Evolutionary conservation across 2,113 vertebrate genomes (phyloP).

Genomic region (Triplophysa siluroides): DNA sequence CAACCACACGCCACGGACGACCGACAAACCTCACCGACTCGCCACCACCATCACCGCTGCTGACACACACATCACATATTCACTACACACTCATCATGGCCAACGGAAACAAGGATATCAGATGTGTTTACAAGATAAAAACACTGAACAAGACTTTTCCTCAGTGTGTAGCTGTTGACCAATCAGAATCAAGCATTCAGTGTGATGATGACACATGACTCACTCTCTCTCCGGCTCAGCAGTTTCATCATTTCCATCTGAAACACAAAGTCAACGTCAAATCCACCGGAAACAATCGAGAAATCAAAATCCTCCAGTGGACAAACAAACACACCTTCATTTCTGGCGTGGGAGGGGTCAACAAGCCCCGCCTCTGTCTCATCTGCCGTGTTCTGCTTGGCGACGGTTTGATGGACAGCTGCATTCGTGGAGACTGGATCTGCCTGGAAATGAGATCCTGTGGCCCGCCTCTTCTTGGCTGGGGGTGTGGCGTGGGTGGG

Average conservation of each 20-base stretch:
- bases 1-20: constrained; percentile 91
- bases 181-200: not conserved
- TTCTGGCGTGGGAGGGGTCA: not conserved
- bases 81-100: not conserved
- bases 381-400: not conserved
- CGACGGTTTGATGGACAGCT: not conserved
- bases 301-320: no score
- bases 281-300: not conserved
- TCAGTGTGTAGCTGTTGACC: not conserved
- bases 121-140: no score
- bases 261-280: not conserved
- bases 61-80: constrained; percentile 9
- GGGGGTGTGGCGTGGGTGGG: not conserved
- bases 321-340: constrained; percentile 2
- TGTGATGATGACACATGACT: not conserved
- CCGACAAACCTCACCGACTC: constrained; percentile 76
- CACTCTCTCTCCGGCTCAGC: constrained; percentile 19
- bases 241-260: constrained; percentile 17
- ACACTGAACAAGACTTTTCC: no score
- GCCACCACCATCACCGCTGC: not conserved
- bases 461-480: not conserved
- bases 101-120: no score
- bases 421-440: not conserved
- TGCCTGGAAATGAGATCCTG: not conserved
- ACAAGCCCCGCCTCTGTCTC: not conserved